Evolutionary conservation across 2,797 vertebrate genomes (phyloP).

Genomic region (Moxostoma hubbsi): DNA sequence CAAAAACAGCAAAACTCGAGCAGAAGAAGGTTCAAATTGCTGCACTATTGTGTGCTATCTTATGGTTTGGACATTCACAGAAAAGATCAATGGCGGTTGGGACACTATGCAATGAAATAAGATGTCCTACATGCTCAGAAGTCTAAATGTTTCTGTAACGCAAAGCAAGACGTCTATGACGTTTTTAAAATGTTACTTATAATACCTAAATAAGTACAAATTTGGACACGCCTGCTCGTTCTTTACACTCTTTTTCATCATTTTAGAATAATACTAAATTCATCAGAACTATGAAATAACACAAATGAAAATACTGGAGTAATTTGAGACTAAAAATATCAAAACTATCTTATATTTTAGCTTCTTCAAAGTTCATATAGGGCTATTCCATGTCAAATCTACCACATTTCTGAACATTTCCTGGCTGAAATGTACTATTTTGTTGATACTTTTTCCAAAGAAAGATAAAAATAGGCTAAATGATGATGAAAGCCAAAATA

Average conservation of each 20-base stretch:
- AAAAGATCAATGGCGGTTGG: neutral
- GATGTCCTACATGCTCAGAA: neutral
- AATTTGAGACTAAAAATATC: neutral
- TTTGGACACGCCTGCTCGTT: neutral
- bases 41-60: neutral
- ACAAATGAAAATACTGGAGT: neutral
- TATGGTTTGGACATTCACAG: neutral
- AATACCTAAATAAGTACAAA: no score
- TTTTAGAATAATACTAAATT: neutral
- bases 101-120: neutral
- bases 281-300: neutral
- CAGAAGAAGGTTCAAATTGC: neutral
- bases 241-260: neutral
- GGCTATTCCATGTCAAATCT: no score
- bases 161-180: neutral
- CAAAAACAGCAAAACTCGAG: neutral
- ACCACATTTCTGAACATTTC: no score
- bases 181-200: neutral
- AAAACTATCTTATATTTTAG: no score
- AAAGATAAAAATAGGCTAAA: no score
- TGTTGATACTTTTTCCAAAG: no score
- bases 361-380: no score
- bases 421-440: no score
- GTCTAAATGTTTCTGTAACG: neutral
- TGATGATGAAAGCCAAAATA: no score